Evolutionary conservation across 2,113 vertebrate species (phyloP).

Genomic region (Elaphurus davidianus): DNA sequence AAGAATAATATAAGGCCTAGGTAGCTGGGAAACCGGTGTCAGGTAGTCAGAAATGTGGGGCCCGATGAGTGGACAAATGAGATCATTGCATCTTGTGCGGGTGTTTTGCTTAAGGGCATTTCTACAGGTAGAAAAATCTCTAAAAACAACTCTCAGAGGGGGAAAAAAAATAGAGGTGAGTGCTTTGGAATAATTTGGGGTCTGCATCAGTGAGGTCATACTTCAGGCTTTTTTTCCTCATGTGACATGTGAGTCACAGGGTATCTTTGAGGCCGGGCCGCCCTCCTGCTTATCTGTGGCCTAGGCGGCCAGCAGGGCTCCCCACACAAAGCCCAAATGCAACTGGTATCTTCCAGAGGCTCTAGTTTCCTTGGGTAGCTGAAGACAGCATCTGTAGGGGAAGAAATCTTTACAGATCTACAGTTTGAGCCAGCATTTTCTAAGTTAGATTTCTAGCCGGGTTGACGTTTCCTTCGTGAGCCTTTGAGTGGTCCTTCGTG

Average conservation of each 20-base stretch:
- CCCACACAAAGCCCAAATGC: neutral
- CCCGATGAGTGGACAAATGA: too few species aligned
- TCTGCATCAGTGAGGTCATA: neutral
- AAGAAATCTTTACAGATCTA: neutral
- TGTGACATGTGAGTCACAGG: neutral
- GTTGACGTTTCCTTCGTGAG: neutral
- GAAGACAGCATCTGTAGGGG: neutral
- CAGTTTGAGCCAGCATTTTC: neutral
- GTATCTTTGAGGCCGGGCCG: neutral
- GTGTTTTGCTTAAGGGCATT: neutral
- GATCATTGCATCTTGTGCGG: fast-evolving
- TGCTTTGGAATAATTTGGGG: neutral
- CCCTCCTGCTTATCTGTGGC: too few species aligned
- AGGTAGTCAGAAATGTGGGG: neutral
- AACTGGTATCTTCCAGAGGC: fast-evolving
- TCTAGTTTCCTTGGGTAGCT: neutral
- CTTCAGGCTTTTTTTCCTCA: neutral
- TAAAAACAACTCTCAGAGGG: neutral
- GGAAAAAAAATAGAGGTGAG: neutral
- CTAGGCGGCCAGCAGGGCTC: fast-evolving
- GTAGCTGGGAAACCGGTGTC: neutral
- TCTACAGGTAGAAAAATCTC: neutral
- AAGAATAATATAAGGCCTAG: neutral
- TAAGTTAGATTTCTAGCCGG: neutral
- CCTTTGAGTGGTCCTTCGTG: neutral